Percentiles rank a stretch among this genome's conserved stretches.
These are phyloP conservation scores for Nasonia giraulti DNA, from an alignment of 1,140 invertebrate genomes.

Conservation along the genomic window DNA sequence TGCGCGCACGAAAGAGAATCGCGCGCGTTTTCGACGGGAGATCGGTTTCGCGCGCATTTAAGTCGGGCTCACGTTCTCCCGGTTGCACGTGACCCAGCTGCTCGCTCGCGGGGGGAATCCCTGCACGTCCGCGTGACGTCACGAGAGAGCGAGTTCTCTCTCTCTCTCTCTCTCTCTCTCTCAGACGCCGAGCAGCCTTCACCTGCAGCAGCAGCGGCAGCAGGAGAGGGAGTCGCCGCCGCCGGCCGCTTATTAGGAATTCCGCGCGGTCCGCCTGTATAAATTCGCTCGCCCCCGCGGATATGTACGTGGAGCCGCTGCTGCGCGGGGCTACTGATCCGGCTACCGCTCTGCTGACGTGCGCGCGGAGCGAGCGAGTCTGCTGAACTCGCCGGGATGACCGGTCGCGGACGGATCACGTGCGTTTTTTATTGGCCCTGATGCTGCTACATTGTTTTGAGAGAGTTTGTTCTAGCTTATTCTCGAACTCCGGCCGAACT, in stretches of 20 bases:
- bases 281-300: slow-evolving; percentile 57
- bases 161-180: slow-evolving; percentile 40
- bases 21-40: slow-evolving; percentile 46
- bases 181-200: not conserved
- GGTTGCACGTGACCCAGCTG: slow-evolving; percentile 70
- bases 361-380: not conserved
- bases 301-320: slow-evolving; percentile 58
- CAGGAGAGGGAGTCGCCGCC: slow-evolving; percentile 44
- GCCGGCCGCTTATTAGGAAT: slow-evolving; percentile 66
- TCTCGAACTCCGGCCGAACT: too few species aligned
- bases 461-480: too few species aligned
- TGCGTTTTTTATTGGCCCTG: not conserved
- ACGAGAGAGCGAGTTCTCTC: slow-evolving; percentile 40
- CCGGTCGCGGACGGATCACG: not conserved
- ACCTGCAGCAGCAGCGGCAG: slow-evolving; percentile 9
- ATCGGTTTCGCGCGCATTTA: slow-evolving; percentile 45
- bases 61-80: slow-evolving; percentile 61
- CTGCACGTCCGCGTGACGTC: slow-evolving; percentile 66
- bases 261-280: slow-evolving; percentile 62
- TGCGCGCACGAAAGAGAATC: not conserved
- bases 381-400: not conserved
- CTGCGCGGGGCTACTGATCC: slow-evolving; percentile 49
- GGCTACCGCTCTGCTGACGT: not conserved
- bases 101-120: slow-evolving; percentile 60
- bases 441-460: too few species aligned